phyloP scores from a whole-genome alignment of 30 jellyfish, hydroid and myxozoan genomes.

The Cassiopea xamachana region DNA sequence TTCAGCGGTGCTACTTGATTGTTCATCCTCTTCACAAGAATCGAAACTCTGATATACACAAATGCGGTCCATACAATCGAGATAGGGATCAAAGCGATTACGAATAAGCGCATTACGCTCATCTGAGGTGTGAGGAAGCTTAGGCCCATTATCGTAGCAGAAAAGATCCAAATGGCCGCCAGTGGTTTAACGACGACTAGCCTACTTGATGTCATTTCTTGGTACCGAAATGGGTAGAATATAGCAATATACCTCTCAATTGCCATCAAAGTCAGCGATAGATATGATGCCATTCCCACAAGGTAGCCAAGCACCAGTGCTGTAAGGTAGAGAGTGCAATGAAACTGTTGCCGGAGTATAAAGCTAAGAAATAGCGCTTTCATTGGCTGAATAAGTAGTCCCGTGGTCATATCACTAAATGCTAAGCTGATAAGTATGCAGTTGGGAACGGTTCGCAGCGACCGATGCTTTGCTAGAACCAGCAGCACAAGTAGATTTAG shows the following conservation, averaged over 20 bases:
- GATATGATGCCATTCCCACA: conserved; percentile 64
- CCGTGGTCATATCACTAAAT: conserved; percentile 61
- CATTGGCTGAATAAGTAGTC: conserved; percentile 64
- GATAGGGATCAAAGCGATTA: conserved; percentile 52
- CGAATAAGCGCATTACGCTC: conserved; percentile 63
- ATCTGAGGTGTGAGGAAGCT: conserved; percentile 71
- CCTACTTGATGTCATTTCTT: conserved; percentile 27
- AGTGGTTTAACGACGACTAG: conserved; percentile 32
- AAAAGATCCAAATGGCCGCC: conserved; percentile 54
- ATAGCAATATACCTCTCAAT: conserved; percentile 64
- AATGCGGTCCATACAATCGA: conserved; percentile 68
- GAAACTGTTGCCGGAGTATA: background rate
- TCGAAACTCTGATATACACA: conserved; percentile 51
- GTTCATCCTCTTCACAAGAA: conserved; percentile 44
- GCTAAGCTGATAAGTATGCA: conserved; percentile 62
- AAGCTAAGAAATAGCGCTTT: conserved; percentile 37
- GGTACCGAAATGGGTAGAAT: conserved; percentile 57
- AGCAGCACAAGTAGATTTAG: conserved; percentile 49
- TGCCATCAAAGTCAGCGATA: conserved; percentile 65
- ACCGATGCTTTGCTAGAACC: conserved; percentile 33
- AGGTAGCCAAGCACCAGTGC: conserved; percentile 60
- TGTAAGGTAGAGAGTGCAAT: conserved; percentile 55
- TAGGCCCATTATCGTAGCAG: conserved; percentile 52
- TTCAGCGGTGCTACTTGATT: conserved; percentile 30
- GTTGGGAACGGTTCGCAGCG: conserved; percentile 64